These are phyloP conservation scores for Araneus ventricosus DNA, from an alignment of 1,140 invertebrate genomes.

Conservation along the genomic window DNA sequence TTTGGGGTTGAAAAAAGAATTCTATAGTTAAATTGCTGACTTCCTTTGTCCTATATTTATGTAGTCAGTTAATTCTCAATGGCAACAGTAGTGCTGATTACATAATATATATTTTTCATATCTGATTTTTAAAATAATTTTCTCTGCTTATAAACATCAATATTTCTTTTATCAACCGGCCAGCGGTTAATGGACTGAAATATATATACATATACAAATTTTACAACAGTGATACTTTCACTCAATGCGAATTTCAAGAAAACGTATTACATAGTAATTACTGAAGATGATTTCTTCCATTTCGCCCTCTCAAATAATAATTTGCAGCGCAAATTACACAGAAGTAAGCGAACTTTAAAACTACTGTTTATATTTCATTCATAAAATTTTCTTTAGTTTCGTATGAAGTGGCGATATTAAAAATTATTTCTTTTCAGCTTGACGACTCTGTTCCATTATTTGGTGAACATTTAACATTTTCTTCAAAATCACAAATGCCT, in stretches of 20 bases:
- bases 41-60: too few species aligned
- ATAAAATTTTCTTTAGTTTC: neutral
- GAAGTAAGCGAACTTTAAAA: neutral
- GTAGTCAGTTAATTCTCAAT: too few species aligned
- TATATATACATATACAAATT: neutral
- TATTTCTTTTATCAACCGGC: neutral
- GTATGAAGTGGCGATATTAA: neutral
- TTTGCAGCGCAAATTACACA: neutral
- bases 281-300: neutral
- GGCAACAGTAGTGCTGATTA: too few species aligned
- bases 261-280: slow-evolving; percentile 57
- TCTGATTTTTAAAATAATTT: too few species aligned
- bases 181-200: neutral
- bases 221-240: neutral
- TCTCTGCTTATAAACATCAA: too few species aligned
- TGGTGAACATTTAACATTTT: slow-evolving; percentile 76
- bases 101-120: too few species aligned
- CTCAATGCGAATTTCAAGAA: neutral
- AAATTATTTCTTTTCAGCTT: neutral
- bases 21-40: too few species aligned
- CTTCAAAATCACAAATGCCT: slow-evolving; percentile 75
- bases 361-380: neutral
- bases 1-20: too few species aligned
- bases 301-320: neutral
- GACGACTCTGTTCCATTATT: neutral